Evolutionary conservation across 2,797 vertebrate genomes (phyloP).

Genomic region (Melanotaenia pygmaea): DNA sequence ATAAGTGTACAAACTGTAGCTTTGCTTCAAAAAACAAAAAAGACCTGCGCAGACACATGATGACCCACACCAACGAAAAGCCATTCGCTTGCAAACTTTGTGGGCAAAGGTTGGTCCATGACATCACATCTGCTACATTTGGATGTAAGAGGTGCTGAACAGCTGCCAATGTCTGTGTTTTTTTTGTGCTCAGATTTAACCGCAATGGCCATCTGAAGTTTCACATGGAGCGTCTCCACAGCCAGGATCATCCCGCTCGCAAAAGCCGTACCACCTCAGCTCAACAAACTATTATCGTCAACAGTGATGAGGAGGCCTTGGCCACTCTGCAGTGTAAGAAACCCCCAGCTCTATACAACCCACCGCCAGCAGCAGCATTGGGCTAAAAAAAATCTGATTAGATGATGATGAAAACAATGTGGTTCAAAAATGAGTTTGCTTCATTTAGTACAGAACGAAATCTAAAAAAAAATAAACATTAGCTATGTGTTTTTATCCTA

Average conservation of each 20-base stretch:
- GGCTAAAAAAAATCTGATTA: neutral
- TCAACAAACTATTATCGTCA: conserved; percentile 92
- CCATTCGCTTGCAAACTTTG: conserved; percentile 94
- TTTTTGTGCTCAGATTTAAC: conserved; percentile 87
- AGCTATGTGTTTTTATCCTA: neutral
- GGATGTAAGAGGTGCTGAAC: neutral
- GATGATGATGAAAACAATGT: too few species aligned
- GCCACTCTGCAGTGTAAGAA: conserved; percentile 92
- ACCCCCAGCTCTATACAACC: neutral
- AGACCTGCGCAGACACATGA: conserved; percentile 93
- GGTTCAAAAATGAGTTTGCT: too few species aligned
- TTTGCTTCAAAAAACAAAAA: conserved; percentile 99
- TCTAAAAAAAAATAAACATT: too few species aligned
- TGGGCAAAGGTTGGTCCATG: conserved; percentile 89
- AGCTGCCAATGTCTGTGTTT: neutral
- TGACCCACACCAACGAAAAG: conserved; percentile 99
- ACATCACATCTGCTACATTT: neutral
- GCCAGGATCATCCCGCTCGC: conserved; percentile 78
- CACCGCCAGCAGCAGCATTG: neutral
- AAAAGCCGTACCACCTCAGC: conserved; percentile 66
- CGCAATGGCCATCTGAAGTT: conserved; percentile 98
- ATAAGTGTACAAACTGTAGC: conserved; percentile 95
- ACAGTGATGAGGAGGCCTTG: conserved; percentile 91
- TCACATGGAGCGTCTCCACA: conserved; percentile 96
- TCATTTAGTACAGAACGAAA: too few species aligned